A percentile compares a stretch with the other conserved stretches of the same genome.
Conservation (phyloP, 2,797 vertebrate species). For the Fratercula arctica region DNA sequence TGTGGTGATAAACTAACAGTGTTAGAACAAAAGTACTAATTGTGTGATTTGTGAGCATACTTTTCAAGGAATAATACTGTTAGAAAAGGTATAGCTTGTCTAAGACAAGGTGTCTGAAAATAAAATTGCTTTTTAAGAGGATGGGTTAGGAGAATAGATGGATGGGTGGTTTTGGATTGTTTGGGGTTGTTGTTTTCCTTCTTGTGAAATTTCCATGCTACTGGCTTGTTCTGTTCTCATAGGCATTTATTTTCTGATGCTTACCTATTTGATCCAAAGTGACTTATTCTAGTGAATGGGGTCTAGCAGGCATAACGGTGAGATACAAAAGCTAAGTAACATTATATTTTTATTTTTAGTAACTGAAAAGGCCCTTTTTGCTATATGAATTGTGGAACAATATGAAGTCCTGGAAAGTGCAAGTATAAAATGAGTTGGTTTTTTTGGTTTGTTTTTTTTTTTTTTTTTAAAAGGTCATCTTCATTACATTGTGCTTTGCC, state of each 20-base stretch:
- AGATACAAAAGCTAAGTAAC: neutral
- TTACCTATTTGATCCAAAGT: neutral
- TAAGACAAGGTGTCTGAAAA: neutral
- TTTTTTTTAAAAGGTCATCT: constrained; percentile 79
- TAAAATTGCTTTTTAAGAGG: neutral
- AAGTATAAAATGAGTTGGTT: neutral
- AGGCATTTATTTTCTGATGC: neutral
- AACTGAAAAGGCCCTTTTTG: neutral
- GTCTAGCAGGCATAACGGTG: neutral
- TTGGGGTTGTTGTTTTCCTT: neutral
- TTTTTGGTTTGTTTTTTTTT: neutral
- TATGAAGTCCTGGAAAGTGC: neutral
- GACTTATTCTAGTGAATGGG: neutral
- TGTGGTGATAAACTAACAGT: neutral
- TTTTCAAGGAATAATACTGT: neutral
- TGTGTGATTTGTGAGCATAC: neutral
- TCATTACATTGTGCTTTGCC: constrained; percentile 78
- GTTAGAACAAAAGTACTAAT: neutral
- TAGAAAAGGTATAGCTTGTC: neutral
- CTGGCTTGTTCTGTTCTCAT: neutral
- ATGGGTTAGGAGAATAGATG: neutral
- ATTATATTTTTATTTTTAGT: neutral
- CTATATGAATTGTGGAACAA: neutral
- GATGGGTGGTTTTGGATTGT: accelerated
- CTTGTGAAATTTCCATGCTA: neutral